Evolutionary conservation across 2,113 vertebrate species (phyloP).

Genomic region (Danio rerio): GRCz12tu NC_133192.1:36771501-36772000

Average conservation of each 20-base stretch:
- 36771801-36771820: neutral
- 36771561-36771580: slow-evolving; percentile 8
- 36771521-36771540: neutral
- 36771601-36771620: slow-evolving; percentile 17
- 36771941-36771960: neutral
- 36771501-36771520: too few species aligned
- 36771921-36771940: neutral
- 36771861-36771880: neutral
- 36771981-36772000: neutral
- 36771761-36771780: neutral
- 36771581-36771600: neutral
- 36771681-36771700: neutral
- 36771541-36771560: neutral
- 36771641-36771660: neutral
- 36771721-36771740: neutral
- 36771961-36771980: neutral
- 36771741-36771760: neutral
- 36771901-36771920: neutral
- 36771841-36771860: neutral
- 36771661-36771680: neutral
- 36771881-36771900: neutral
- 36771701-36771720: neutral
- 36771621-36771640: slow-evolving; percentile 11
- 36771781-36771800: neutral
- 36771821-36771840: neutral